phyloP scores from a whole-genome alignment of 2,797 vertebrate genomes.

The Sebastes variabilis region DNA sequence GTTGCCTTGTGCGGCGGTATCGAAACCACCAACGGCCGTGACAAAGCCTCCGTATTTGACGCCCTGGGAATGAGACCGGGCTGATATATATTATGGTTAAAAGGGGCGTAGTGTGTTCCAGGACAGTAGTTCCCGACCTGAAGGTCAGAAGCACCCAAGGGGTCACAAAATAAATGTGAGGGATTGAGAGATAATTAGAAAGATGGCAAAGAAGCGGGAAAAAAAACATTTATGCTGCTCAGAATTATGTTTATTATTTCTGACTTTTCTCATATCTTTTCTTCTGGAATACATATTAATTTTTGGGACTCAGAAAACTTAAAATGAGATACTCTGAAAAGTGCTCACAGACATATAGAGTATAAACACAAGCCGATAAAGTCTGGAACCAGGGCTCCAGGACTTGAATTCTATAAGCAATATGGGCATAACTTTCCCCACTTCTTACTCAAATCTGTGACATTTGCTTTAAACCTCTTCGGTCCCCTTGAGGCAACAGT shows the following conservation, averaged over 20 bases:
- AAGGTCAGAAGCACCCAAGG: background rate
- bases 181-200: background rate
- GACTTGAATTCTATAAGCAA: background rate
- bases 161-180: background rate
- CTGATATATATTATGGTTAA: background rate
- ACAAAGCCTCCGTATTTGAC: no score
- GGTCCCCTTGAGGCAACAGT: background rate
- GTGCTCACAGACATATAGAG: background rate
- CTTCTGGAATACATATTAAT: background rate
- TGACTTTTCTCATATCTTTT: background rate
- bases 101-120: background rate
- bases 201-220: background rate
- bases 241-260: background rate
- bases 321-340: background rate
- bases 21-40: rapidly evolving
- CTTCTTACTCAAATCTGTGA: background rate
- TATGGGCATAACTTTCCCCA: background rate
- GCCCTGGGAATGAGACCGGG: no score
- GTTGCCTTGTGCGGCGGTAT: no score
- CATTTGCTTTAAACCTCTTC: slow-evolving; percentile 1
- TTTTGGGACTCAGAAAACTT: background rate
- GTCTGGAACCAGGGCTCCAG: background rate
- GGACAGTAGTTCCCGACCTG: background rate
- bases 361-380: background rate
- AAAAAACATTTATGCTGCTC: background rate